Evolutionary conservation across 2,888 invertebrate species (phyloP).

Genomic region (Dichetophora obliterata): DNA sequence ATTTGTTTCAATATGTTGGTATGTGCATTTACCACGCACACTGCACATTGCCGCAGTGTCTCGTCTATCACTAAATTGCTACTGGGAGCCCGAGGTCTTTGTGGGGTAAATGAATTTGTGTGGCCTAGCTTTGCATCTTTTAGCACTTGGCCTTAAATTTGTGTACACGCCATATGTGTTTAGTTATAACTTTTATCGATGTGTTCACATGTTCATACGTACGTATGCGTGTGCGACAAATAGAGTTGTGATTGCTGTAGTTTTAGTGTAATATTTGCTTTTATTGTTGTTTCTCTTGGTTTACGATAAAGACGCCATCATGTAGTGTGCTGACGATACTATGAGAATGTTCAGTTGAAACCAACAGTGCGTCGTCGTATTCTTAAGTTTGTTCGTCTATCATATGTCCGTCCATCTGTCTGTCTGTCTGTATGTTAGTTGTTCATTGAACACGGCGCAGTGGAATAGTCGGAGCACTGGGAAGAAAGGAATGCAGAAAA

Average conservation of each 20-base stretch:
- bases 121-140: conserved; percentile 18
- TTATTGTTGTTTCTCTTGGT: conserved; percentile 13
- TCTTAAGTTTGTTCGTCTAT: conserved; percentile 21
- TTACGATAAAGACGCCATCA: conserved; percentile 16
- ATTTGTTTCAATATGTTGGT: too few relatives aligned
- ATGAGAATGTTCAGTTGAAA: conserved; percentile 14
- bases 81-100: not conserved
- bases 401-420: not conserved
- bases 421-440: conserved; percentile 35
- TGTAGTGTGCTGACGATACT: conserved; percentile 13
- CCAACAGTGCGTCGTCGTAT: not conserved
- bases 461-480: conserved; percentile 40
- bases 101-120: not conserved
- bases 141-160: not conserved
- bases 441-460: conserved; percentile 35
- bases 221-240: conserved; percentile 3
- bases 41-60: not conserved
- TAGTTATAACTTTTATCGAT: not conserved
- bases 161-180: not conserved
- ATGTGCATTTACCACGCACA: too few relatives aligned
- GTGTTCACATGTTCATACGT: not conserved
- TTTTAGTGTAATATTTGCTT: conserved; percentile 10
- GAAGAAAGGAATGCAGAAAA: conserved; percentile 68
- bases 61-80: not conserved
- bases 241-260: conserved; percentile 25